Conservation (phyloP, 2,888 invertebrate species). For the Xestoiulus laeticollis region DNA sequence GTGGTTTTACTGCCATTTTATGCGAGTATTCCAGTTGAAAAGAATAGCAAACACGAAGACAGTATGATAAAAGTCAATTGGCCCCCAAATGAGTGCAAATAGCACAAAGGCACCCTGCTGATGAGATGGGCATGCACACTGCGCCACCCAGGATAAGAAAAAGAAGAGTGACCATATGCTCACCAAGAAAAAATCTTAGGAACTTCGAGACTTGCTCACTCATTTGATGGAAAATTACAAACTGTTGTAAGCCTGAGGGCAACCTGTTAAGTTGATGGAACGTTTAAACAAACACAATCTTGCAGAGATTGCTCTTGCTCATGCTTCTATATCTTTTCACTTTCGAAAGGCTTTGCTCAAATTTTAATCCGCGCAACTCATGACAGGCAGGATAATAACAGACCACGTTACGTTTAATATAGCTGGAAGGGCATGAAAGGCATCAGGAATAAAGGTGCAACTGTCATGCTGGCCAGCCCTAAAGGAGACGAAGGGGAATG, state of each 20-base stretch:
- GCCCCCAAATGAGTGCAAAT: not conserved
- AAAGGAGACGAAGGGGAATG: not conserved
- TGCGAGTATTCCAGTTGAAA: not conserved
- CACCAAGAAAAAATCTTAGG: too few species aligned
- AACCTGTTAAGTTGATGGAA: not conserved
- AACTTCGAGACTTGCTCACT: not conserved
- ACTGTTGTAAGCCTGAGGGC: not conserved
- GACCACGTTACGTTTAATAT: not conserved
- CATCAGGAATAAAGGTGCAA: not conserved
- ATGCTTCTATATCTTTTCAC: not conserved
- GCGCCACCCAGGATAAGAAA: not conserved
- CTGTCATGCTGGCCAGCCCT: conserved; percentile 6
- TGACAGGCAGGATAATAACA: conserved; percentile 18
- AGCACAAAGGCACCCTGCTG: not conserved
- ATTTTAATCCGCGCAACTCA: not conserved
- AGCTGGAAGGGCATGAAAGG: not conserved
- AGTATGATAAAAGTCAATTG: not conserved
- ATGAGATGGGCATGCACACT: not conserved
- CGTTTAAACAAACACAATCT: not conserved
- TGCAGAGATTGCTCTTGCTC: not conserved
- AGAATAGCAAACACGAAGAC: not conserved
- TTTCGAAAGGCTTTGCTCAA: not conserved
- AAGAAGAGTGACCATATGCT: not conserved
- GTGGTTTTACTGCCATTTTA: not conserved
- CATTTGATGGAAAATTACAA: not conserved